Percentiles rank a stretch among this genome's conserved stretches.
Conservation (phyloP, 2,797 vertebrate species). For the Poeciliopsis turneri region DNA sequence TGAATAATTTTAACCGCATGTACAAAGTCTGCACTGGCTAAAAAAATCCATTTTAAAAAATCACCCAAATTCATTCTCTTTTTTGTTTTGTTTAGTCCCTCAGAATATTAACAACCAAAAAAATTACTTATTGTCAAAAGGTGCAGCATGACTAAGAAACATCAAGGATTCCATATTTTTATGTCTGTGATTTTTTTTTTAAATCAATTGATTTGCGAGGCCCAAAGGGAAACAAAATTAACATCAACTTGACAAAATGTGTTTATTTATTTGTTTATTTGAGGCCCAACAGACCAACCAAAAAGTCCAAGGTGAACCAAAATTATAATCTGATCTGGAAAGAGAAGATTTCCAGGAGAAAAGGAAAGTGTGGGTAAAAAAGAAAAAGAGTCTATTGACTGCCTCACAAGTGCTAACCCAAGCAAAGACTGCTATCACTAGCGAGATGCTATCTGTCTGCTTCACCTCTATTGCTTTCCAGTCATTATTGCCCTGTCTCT, state of each 20-base stretch:
- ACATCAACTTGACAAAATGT: background rate
- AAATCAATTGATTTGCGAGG: background rate
- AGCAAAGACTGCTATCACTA: constrained; percentile 73
- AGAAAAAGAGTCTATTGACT: constrained; percentile 47
- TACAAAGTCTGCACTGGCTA: background rate
- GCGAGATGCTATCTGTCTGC: constrained; percentile 74
- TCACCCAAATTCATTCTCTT: background rate
- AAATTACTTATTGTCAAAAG: background rate
- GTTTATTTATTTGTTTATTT: background rate
- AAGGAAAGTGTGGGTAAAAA: constrained; percentile 14
- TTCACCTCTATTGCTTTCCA: constrained; percentile 78
- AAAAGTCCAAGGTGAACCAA: background rate
- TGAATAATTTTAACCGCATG: too few species aligned
- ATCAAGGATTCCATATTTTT: background rate
- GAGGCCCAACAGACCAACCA: background rate
- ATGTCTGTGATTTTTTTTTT: background rate
- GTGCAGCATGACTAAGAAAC: background rate
- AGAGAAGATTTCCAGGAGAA: constrained; percentile 26
- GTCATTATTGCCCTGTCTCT: constrained; percentile 76
- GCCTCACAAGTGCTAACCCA: constrained; percentile 69
- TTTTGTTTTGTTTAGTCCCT: background rate
- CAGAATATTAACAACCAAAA: background rate
- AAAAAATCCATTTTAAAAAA: background rate
- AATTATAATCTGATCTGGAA: constrained; percentile 4
- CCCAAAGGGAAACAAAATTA: background rate